These are phyloP conservation scores for Dioctria linearis DNA, from an alignment of 2,888 invertebrate species.

Conservation along the genomic window DNA sequence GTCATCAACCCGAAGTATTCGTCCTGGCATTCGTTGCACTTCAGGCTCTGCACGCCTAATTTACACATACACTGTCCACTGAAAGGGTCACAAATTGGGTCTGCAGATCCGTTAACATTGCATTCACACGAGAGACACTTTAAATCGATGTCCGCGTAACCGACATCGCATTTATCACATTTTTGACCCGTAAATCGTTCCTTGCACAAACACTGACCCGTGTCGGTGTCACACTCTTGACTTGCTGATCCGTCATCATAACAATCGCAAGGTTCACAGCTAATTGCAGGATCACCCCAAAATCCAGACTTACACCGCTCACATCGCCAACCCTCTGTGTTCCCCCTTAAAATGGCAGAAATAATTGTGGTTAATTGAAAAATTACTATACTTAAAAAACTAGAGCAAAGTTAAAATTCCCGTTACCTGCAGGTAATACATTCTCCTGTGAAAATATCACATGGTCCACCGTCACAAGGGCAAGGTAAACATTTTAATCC, in stretches of 20 bases:
- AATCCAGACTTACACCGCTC: constrained; percentile 79
- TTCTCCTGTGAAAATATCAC: constrained; percentile 86
- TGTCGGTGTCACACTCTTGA: constrained; percentile 79
- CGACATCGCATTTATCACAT: constrained; percentile 78
- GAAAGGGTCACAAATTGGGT: constrained; percentile 78
- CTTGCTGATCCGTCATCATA: constrained; percentile 81
- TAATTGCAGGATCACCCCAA: constrained; percentile 77
- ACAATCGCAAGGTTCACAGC: constrained; percentile 85
- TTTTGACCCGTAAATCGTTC: constrained; percentile 80
- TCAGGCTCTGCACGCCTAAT: constrained; percentile 83
- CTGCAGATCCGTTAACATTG: constrained; percentile 77
- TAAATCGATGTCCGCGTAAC: constrained; percentile 82
- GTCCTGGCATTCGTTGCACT: constrained; percentile 81
- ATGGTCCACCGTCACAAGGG: constrained; percentile 88
- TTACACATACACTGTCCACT: constrained; percentile 88
- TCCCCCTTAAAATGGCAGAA: constrained; percentile 68
- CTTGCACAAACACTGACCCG: constrained; percentile 84
- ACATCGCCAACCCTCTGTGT: constrained; percentile 78
- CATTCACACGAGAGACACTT: constrained; percentile 89
- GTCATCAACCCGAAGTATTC: constrained; percentile 80
- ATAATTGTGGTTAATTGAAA: not conserved
- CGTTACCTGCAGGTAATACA: constrained; percentile 83
- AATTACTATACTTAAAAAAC: not conserved
- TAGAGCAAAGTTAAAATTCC: constrained; percentile 28
- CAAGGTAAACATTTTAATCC: constrained; percentile 86